A percentile compares a stretch with the other conserved stretches of the same genome.
Conservation (phyloP, 2,797 vertebrate genomes). For the Gobio occitaniae region DNA sequence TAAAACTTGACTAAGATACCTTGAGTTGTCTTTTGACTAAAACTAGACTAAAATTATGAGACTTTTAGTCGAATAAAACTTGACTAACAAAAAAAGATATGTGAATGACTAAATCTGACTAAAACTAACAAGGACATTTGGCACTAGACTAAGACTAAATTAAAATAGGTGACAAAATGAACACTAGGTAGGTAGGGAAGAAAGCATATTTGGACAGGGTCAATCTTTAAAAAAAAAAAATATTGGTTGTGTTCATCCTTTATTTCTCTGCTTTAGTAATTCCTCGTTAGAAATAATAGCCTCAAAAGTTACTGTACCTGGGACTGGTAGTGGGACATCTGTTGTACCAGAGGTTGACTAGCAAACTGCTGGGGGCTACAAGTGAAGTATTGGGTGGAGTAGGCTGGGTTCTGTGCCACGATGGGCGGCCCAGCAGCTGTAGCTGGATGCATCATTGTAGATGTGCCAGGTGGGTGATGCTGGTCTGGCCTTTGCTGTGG, state of each 20-base stretch:
- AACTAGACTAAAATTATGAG: too few species aligned
- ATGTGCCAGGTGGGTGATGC: constrained; percentile 88
- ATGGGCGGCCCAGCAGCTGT: constrained; percentile 95
- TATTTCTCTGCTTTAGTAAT: background rate
- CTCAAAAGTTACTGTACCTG: constrained; percentile 80
- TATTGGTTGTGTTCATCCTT: background rate
- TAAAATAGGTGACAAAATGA: too few species aligned
- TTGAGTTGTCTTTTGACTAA: too few species aligned
- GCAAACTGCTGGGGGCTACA: constrained; percentile 98
- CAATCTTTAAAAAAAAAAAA: background rate
- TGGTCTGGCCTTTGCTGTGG: constrained; percentile 97
- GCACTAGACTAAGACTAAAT: too few species aligned
- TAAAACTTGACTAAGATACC: too few species aligned
- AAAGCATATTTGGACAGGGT: background rate
- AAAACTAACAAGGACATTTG: too few species aligned
- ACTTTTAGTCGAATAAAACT: too few species aligned
- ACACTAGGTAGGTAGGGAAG: background rate
- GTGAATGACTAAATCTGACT: too few species aligned
- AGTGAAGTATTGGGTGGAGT: constrained; percentile 94
- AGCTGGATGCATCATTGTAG: constrained; percentile 95
- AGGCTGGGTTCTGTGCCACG: constrained; percentile 90
- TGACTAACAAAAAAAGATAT: too few species aligned
- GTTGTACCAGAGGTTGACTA: constrained; percentile 94
- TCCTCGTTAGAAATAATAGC: background rate
- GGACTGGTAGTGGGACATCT: constrained; percentile 96